Evolutionary conservation across 2,113 vertebrate genomes (phyloP), one percentile per base, ranked within the genome.

Genomic region (Beaufortia kweichowensis): DNA sequence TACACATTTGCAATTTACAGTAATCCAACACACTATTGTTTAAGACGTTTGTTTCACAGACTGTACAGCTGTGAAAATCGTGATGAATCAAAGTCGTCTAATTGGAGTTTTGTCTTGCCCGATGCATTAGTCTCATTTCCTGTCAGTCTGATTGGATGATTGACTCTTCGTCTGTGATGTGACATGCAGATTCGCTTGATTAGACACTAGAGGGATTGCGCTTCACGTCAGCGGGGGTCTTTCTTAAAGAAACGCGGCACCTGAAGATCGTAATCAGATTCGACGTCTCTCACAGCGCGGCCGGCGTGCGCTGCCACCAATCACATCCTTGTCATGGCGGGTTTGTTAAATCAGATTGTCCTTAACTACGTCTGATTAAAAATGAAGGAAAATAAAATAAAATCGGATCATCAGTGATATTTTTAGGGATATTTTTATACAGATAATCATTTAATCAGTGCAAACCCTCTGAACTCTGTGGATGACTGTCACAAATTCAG

Each of bases 291-390:
- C 71, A 71, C 76, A 48, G 55, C 46, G 50, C 12, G 63, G 17
- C 29, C 57, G 3, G 67, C 53, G 19, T 48, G 31, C 56, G 48
- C 48, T 28, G n/a, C 59, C 68, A 41, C 74, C 63, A 78, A 74
- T 82, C 80, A 78, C 64, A 75, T 50, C 14, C 76, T 69, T 78
- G 74, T 75, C 76, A 71, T 29, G 53, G 59, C 35, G 17, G 48
- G 29, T 55, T 79, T 71, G 76, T 76, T 82, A 55, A 82, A 79
- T 82, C 80, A 79, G 65, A 78, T 57, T 35, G 65, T 41, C 35
- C 76, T 82, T 56, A 75, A 75, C 59, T 64, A 56, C 48, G 68
- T 59, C 65, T 78, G 65, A 79, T 82, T 77, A 64, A 43, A 79
- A 75, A 41, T 35, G 50, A 69, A 75, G 29, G 19, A 31, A 21